Base-by-base conservation (phyloP, 2,888 invertebrate species). In the Xestoiulus laeticollis region DNA sequence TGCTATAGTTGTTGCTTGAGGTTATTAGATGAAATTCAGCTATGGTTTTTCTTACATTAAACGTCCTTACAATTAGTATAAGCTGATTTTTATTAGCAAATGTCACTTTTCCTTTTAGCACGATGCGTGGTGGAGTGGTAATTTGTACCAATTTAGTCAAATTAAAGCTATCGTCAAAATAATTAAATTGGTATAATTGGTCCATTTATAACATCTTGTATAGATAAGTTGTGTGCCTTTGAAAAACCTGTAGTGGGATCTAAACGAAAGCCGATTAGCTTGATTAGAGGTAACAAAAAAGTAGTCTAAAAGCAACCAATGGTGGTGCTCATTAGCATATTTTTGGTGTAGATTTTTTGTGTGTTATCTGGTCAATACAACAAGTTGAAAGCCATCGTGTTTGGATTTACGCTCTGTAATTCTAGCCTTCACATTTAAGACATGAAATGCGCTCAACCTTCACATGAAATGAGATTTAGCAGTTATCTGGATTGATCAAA, bases 391-490 rank as follows among this genome's bases (percentile, higher is more conserved):
- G 78, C 12, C 78, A 78, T 78, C 78, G 78, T 78, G 78, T 16
- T 78, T 78, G 14, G 78, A 30, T 78, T 78, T 78, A 26, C 78
- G 78, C 78, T 78, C 78, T 14, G 78, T 30, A 78, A 78, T 78
- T 78, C 78, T 78, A 78, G 78, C 78, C 78, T 78, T 78, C 78
- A 78, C 78, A 78, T 78, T 78, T 78, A 78, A 78, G 19, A 22
- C 68, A 26, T 68, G 26, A 68, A 68, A 22, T 8, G 68, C 30
- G 16, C 78, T 68, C 78, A 78, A 30, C 78, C 78, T 78, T 78
- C 78, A 14, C 30, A 10, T 26, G 30, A 78, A 78, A 78, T 78
- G 78, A 78, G 78, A 78, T 59, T 78, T 78, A 78, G 78, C 30
- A 30, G 78, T 78, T 78, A 78, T 78, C 78, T 78, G 78, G 78